Evolutionary conservation across 1,140 invertebrate genomes (phyloP), one percentile per base, ranked within the genome.

Genomic region (Magallana ariakensis): DNA sequence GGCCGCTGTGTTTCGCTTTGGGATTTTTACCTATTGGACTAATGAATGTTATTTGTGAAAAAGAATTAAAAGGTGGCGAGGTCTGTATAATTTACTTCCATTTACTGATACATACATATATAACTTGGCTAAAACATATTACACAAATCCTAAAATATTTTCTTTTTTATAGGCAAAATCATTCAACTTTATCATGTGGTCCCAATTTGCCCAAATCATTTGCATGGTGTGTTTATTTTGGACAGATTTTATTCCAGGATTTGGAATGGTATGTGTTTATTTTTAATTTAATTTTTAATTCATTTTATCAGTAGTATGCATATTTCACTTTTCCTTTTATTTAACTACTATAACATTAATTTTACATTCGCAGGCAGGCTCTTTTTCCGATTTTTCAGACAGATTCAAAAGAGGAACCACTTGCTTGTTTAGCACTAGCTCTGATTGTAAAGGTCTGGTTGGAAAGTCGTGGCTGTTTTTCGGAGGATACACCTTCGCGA

Each of bases 201-300:
- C 85, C 16, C 88, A 90, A 22, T 81, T 90, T 16, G 89, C 85
- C 33, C 90, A 92, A 56, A 57, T 88, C 1, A 26, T 89, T 16
- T 86, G 86, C 13, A 85, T 91, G 58, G 53, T 90, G 15, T 86
- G 85, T 9, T 82, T 91, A 1, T 92, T 92, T 87, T 91, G 90
- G 91, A 86, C 87, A 0, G 90, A 92, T 55, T 91, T 92, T 60
- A 88, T 92, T 13, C 90, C 90, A 16, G 89, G 86, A 60, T 91
- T 90, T 85, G 90, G 91, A 62, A 87, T 83, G 85, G 90, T 91
- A 86, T 81, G 89, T 87, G 46, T n/a, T 19, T 19, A 46, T 26
- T 46, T 57, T 11, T n/a, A n/a, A n/a, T n/a, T n/a, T n/a, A n/a
- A n/a, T n/a, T n/a, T n/a, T n/a, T n/a, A n/a, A n/a, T n/a, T n/a